Evolutionary conservation across 1,140 invertebrate genomes (phyloP).

Genomic region (Drosophila subpulchrella): DNA sequence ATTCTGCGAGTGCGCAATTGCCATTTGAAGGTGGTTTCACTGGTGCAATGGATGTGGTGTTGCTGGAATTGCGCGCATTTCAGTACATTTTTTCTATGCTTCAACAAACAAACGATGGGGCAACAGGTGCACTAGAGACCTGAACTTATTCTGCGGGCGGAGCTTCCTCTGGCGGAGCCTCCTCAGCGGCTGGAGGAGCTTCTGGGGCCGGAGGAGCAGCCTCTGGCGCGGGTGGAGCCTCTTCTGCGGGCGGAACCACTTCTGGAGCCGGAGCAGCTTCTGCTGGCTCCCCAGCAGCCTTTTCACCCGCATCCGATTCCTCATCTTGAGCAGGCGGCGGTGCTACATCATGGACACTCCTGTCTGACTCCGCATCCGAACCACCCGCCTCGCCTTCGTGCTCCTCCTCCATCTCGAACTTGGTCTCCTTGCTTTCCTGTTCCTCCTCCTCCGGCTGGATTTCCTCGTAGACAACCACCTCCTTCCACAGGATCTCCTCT

Average conservation of each 20-base stretch:
- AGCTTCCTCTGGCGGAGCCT: slow-evolving; percentile 6
- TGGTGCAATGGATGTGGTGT: slow-evolving; percentile 1
- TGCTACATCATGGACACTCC: slow-evolving; percentile 1
- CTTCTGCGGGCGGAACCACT: slow-evolving; percentile 2
- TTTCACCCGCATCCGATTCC: slow-evolving; percentile 42
- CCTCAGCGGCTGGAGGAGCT: slow-evolving; percentile 7
- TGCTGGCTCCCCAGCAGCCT: slow-evolving; percentile 2
- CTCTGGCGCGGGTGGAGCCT: slow-evolving; percentile 20
- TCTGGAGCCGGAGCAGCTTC: slow-evolving; percentile 24
- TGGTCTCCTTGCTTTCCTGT: slow-evolving; percentile 16
- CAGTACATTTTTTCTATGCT: slow-evolving; percentile 49
- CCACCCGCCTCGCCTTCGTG: not conserved
- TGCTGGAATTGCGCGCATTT: slow-evolving; percentile 35
- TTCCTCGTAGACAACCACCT: slow-evolving; percentile 68
- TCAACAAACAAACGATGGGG: slow-evolving; percentile 33
- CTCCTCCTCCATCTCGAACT: slow-evolving; percentile 17
- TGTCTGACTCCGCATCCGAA: slow-evolving; percentile 37
- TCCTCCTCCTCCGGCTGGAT: slow-evolving; percentile 81
- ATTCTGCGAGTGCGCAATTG: slow-evolving; percentile 50
- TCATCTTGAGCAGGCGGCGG: slow-evolving; percentile 38
- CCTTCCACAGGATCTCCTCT: slow-evolving; percentile 71
- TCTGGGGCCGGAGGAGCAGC: slow-evolving; percentile 1
- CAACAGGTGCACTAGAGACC: slow-evolving; percentile 60
- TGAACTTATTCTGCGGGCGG: slow-evolving; percentile 14
- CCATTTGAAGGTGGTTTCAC: slow-evolving; percentile 8